Percentiles rank a stretch among this genome's conserved stretches.
phyloP scores from a whole-genome alignment of 2,888 invertebrate species.

The Mystacides longicornis region DNA sequence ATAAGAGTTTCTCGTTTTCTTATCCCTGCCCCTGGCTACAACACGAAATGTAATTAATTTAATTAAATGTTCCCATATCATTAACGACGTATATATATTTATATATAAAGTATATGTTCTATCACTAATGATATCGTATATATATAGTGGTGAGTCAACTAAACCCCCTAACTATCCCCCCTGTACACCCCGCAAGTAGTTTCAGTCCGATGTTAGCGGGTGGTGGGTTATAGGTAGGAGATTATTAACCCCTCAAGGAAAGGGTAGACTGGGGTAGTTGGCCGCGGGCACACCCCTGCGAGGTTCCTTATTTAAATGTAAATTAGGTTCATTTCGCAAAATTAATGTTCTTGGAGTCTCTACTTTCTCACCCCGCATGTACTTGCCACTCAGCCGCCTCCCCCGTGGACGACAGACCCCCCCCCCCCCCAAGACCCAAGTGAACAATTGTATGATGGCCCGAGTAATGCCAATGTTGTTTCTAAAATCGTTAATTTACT shows the following conservation, averaged over 20 bases:
- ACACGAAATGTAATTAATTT: conserved; percentile 8
- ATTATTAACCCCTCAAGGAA: conserved; percentile 27
- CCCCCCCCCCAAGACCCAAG: conserved; percentile 28
- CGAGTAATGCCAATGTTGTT: not conserved
- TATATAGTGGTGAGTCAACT: conserved; percentile 9
- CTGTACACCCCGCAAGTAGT: conserved; percentile 9
- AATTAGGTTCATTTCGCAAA: conserved; percentile 86
- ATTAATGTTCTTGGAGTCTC: conserved; percentile 64
- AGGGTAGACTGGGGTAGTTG: conserved; percentile 40
- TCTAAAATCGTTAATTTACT: not conserved
- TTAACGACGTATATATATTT: conserved; percentile 6
- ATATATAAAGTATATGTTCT: conserved; percentile 2
- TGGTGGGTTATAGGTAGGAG: conserved; percentile 26
- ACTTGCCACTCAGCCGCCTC: conserved; percentile 40
- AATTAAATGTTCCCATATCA: conserved; percentile 10
- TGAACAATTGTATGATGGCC: conserved; percentile 25
- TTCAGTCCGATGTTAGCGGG: conserved; percentile 7
- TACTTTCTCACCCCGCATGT: conserved; percentile 36
- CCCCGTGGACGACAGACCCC: conserved; percentile 36
- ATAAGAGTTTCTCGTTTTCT: not conserved
- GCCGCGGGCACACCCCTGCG: conserved; percentile 31
- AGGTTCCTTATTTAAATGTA: conserved; percentile 78
- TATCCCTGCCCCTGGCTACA: not conserved
- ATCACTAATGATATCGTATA: conserved; percentile 6
- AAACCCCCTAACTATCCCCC: not conserved